phyloP scores from a whole-genome alignment of 1,140 invertebrate genomes.

The Calephelis virginiensis region DNA sequence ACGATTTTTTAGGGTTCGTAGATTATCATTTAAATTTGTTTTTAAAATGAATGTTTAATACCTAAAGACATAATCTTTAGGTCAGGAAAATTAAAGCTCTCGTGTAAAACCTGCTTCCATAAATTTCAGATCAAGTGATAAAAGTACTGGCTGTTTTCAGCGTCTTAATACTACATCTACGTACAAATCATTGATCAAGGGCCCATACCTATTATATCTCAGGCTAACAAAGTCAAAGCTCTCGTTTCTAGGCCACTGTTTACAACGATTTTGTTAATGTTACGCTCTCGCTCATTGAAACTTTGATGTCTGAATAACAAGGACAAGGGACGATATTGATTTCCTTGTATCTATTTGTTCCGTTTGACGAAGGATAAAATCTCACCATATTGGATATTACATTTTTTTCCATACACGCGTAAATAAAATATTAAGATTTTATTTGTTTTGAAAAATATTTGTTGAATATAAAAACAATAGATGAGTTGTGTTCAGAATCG shows the following conservation, averaged over 20 bases:
- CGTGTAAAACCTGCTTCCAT: too few species aligned
- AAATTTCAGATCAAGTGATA: too few species aligned
- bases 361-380: conserved; percentile 15
- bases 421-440: background rate
- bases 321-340: conserved; percentile 25
- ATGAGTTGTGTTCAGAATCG: too few species aligned
- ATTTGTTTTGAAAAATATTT: too few species aligned
- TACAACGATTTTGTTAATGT: conserved; percentile 36
- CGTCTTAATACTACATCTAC: background rate
- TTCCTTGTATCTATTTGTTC: conserved; percentile 13
- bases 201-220: conserved; percentile 28
- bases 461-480: too few species aligned
- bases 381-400: conserved; percentile 5
- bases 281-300: conserved; percentile 23
- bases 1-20: too few species aligned
- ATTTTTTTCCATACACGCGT: background rate
- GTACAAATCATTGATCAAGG: background rate
- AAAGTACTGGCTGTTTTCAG: too few species aligned
- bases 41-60: too few species aligned
- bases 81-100: too few species aligned
- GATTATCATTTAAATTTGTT: too few species aligned
- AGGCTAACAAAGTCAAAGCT: conserved; percentile 29
- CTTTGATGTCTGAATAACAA: conserved; percentile 34
- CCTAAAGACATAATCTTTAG: too few species aligned
- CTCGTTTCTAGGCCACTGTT: conserved; percentile 29